Evolutionary conservation across 2,113 vertebrate genomes (phyloP), one percentile per base, ranked within the genome.

Genomic region (Motacilla tschutschensis): DNA sequence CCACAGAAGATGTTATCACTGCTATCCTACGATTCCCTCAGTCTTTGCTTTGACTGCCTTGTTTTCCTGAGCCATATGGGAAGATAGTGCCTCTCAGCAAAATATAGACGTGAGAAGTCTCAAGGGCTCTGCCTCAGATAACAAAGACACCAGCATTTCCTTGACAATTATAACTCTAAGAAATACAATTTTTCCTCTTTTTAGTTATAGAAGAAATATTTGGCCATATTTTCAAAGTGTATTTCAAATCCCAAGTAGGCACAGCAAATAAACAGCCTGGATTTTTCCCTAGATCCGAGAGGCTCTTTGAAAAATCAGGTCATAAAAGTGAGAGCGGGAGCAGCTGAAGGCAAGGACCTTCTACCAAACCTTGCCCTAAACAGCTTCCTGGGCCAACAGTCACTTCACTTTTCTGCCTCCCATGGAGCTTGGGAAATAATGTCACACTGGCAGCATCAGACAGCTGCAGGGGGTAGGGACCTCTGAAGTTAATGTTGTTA

Each of bases 1-100:
- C 58, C 70, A 46, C 38, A 80, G 69, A 88, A 88, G 73, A 81
- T 65, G 12, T 36, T 83, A 77, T 60, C 53, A 6, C 62, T 46
- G 35, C 41, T 57, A 1, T 48, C 38, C 50, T 74, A 38, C 0
- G 0, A 25, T 72, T 87, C 35, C 16, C 24, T 57, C 54, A 29
- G 29, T 60, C 76, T 93, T 65, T 66, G 73, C 77, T 78, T 92
- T 89, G 79, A 15, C 79, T 87, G 77, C 43, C 83, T 75, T 85
- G 58, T 74, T 93, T 87, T 89, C 54, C 54, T 62, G 50, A 85
- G 83, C 76, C 77, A 50, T 69, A 71, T 78, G 83, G 60, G 71
- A 80, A 77, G n/a, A 65, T 4, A 26, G 20, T 80, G 65, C 72
- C 77, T 77, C 29, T 71, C 62, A 50, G 90, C 74, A 93, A 91